Conservation (phyloP, 2,888 invertebrate genomes). For the Esperia sulphurella region DNA sequence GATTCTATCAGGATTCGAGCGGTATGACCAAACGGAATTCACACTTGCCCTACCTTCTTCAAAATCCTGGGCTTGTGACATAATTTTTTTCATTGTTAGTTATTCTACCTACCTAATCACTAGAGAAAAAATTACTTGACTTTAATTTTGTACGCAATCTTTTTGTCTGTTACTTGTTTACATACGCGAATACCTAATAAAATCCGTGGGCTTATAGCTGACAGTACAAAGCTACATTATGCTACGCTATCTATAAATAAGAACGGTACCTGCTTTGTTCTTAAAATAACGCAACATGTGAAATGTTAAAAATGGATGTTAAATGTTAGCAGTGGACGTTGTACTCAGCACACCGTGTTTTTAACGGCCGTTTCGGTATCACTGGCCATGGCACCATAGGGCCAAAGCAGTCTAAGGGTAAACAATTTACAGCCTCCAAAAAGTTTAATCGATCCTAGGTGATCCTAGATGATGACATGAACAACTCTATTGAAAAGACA, state of each 20-base stretch:
- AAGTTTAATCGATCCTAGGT: too few species aligned
- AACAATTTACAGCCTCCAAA: too few species aligned
- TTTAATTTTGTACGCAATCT: not conserved
- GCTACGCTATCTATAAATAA: not conserved
- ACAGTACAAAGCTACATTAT: conserved; percentile 12
- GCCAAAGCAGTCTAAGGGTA: too few species aligned
- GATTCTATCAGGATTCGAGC: too few species aligned
- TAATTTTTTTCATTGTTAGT: conserved; percentile 9
- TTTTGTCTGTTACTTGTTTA: not conserved
- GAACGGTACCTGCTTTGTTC: not conserved
- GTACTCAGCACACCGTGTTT: too few species aligned
- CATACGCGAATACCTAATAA: conserved; percentile 5
- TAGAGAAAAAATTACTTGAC: not conserved
- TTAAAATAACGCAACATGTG: not conserved
- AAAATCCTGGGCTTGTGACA: too few species aligned
- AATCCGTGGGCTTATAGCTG: conserved; percentile 8
- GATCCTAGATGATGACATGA: too few species aligned
- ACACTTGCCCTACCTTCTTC: too few species aligned
- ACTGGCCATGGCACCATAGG: too few species aligned
- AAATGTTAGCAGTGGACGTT: not conserved
- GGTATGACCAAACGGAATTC: too few species aligned
- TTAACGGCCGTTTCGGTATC: too few species aligned
- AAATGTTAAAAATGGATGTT: not conserved
- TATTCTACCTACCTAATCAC: not conserved
- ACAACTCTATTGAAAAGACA: too few species aligned